Evolutionary conservation across 2,888 invertebrate genomes (phyloP).

Genomic region (Andrena camellia): DNA sequence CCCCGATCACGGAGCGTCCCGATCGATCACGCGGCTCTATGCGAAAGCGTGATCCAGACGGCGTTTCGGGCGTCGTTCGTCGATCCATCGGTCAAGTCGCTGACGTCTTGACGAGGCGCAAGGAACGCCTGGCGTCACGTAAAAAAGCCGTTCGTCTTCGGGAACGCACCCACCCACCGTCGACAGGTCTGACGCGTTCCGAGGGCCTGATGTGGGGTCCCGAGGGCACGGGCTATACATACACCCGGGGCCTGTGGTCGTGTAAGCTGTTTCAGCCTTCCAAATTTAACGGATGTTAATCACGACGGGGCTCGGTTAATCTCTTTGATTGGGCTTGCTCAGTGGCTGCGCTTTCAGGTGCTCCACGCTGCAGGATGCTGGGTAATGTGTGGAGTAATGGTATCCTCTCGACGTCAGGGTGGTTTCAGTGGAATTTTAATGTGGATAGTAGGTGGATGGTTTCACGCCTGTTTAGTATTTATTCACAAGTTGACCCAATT

Average conservation of each 20-base stretch:
- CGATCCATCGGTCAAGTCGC: conserved; percentile 76
- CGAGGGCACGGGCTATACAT: conserved; percentile 28
- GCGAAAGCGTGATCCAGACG: conserved; percentile 67
- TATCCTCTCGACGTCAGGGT: background rate
- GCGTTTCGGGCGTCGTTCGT: conserved; percentile 51
- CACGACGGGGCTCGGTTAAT: conserved; percentile 23
- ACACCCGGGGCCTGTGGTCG: background rate
- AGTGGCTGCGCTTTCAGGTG: background rate
- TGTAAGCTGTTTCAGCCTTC: conserved; percentile 31
- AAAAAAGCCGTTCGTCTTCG: conserved; percentile 76
- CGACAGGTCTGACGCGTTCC: conserved; percentile 67
- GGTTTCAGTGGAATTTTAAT: background rate
- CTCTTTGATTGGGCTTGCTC: conserved; percentile 27
- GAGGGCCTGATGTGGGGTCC: conserved; percentile 49
- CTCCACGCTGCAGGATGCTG: background rate
- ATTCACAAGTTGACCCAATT: no score
- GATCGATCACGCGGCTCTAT: conserved; percentile 78
- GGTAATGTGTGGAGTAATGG: background rate
- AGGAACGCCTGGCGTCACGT: conserved; percentile 68
- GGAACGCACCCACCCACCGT: conserved; percentile 68
- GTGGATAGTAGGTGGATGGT: background rate
- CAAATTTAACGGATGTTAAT: conserved; percentile 54
- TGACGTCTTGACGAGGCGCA: conserved; percentile 71
- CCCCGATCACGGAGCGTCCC: conserved; percentile 79
- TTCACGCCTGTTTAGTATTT: no score